Base-by-base conservation (phyloP, 2,113 vertebrate genomes). In the Sarotherodon lohbergeri region DNA sequence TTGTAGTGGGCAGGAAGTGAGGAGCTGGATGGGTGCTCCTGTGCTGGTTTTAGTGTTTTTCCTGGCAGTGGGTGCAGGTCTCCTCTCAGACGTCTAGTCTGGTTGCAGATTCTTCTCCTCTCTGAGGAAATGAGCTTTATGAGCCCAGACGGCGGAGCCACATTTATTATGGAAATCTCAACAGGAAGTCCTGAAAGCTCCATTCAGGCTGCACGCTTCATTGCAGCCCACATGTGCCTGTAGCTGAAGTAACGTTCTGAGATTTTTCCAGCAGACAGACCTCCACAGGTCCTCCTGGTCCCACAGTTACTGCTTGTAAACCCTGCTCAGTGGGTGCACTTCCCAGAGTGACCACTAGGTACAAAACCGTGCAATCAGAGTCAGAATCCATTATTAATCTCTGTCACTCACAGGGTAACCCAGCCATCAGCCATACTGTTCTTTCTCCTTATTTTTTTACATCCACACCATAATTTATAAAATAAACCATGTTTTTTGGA, bases 81-180 rank as follows among this genome's bases (percentile, higher is more conserved):
- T 80, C 86, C 84, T 36, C 22, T 84, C 87, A 76, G 89, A 80
- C 39, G 29, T 90, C 89, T 89, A 81, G 88, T 87, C 63, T 76
- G 81, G 57, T 85, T 86, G 68, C 90, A 90, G 89, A 93, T 95
- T 94, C 89, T 81, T 90, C 50, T 86, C 52, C 57, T 90, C 89
- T 88, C 91, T 11, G 90, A 95, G 94, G 92, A 95, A 93, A 95
- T 95, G 24, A 88, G 88, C 83, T 96, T 95, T 90, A 95, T 84
- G 86, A 90, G 88, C 34, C 82, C 80, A 87, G 87, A 93, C 88
- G 54, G 80, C 80, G 16, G 79, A 76, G 63, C 10, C 57, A 55
- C 85, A 84, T 95, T 95, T 95, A 95, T 92, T 80, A 85, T 92
- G 89, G 93, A 95, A 95, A 92, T 91, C 89, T 90, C 85, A 24